Evolutionary conservation across 2,888 invertebrate genomes (phyloP).

Genomic region (Calameuta idolon): DNA sequence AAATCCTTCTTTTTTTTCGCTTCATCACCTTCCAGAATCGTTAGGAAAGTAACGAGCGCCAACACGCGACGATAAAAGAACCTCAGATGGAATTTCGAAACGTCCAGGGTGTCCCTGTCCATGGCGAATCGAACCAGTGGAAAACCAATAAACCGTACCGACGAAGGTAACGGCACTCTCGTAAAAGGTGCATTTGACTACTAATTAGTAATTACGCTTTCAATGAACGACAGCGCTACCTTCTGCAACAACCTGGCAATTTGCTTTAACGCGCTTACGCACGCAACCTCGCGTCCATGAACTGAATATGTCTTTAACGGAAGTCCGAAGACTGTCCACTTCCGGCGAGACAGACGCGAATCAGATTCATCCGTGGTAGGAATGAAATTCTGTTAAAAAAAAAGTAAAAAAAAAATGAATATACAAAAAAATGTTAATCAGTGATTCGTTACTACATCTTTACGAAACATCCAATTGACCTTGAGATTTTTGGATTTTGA

Average conservation of each 20-base stretch:
- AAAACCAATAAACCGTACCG: constrained; percentile 4
- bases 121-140: background rate
- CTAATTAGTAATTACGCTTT: constrained; percentile 51
- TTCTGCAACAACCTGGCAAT: constrained; percentile 52
- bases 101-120: constrained; percentile 2
- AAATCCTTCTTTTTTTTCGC: background rate
- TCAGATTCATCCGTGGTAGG: background rate
- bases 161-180: constrained; percentile 44
- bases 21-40: background rate
- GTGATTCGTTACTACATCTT: background rate
- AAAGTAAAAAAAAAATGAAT: background rate
- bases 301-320: constrained; percentile 51
- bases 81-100: background rate
- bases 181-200: constrained; percentile 46
- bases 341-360: constrained; percentile 23
- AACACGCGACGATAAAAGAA: background rate
- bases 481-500: background rate
- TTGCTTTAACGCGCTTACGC: constrained; percentile 42
- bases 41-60: background rate
- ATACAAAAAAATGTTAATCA: no score
- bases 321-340: constrained; percentile 36
- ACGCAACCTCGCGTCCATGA: constrained; percentile 51
- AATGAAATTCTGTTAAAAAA: background rate
- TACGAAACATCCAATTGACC: background rate
- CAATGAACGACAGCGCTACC: constrained; percentile 44